Percentiles rank a stretch among this genome's conserved stretches.
phyloP scores from a whole-genome alignment of 2,797 vertebrate genomes.

The Platalea minor region DNA sequence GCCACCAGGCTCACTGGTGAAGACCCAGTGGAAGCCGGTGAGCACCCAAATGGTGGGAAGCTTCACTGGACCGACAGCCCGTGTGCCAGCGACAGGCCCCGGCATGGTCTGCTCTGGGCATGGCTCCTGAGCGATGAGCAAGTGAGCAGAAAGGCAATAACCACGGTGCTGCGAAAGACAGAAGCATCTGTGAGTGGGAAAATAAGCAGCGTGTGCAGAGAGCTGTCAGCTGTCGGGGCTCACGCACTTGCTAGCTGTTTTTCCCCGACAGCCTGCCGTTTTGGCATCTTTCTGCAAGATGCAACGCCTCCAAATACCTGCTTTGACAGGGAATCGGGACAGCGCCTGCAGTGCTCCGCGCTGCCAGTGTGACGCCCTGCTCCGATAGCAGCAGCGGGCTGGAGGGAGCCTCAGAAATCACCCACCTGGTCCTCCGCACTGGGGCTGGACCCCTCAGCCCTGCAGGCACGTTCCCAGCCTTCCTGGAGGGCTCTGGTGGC shows the following conservation, averaged over 20 bases:
- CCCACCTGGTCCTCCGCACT: too few relatives aligned
- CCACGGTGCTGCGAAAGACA: neutral
- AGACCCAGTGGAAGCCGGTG: neutral
- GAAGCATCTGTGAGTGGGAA: neutral
- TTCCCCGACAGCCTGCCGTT: rapidly evolving
- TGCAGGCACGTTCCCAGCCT: neutral
- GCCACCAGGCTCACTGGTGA: neutral
- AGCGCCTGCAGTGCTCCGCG: too few relatives aligned
- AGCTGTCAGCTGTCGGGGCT: neutral
- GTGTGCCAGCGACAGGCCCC: too few relatives aligned
- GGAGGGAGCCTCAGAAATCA: neutral
- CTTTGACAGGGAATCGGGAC: too few relatives aligned
- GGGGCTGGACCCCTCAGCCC: neutral
- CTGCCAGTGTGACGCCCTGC: neutral
- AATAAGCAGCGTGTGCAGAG: neutral
- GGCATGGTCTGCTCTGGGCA: rapidly evolving
- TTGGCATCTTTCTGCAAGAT: neutral
- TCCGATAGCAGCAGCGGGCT: neutral
- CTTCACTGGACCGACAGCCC: neutral
- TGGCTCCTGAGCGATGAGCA: rapidly evolving
- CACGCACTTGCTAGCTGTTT: too few relatives aligned
- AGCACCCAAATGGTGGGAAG: neutral
- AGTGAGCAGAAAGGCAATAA: neutral
- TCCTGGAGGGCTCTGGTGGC: neutral
- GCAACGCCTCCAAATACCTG: neutral